Evolutionary conservation across 2,113 vertebrate species (phyloP), one percentile per base, ranked within the genome.

Genomic region (Chrysochloris asiatica): DNA sequence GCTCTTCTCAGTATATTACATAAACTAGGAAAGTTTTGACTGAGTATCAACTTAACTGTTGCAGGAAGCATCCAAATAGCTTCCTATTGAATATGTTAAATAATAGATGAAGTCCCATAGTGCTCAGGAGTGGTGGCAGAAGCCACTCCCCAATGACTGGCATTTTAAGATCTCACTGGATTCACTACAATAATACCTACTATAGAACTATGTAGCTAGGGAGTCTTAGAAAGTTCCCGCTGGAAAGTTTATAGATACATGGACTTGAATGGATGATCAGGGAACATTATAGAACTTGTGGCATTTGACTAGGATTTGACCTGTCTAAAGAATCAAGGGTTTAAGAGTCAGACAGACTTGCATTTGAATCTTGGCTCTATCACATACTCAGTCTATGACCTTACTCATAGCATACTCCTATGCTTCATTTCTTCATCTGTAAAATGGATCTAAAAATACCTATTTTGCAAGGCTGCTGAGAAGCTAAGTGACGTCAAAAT

Each of bases 401-500:
- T 78, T 94, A 52, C 52, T 88, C 14, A 83, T 14, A 61, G 19
- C 41, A 95, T 50, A 80, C n/a, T n/a, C n/a, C 82, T 41, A 21
- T 56, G 43, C 28, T 93, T 94, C 72, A 84, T 36, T 90, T 90
- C 33, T 88, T 88, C 17, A 85, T 11, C 26, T 86, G 3, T 88
- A 90, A 91, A 94, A 88, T 47, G 19, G 24, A 90, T 10, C 61
- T 78, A 88, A 91, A 67, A 84, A 88, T 43, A 79, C 0, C 17
- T 65, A 88, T 65, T 91, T 92, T 88, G 36, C 36, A 86, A 86
- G 85, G 22, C 63, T 92, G 43, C 61, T 90, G 54, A 77, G 52
- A 94, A 1, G 21, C 30, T 81, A 52, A 92, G 59, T 19, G 26
- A 99, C 98, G n/a, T 99, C 99, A 1, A 99, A 99, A 96, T 99